Percentiles rank a stretch among this genome's conserved stretches.
phyloP scores from a whole-genome alignment of 1,140 invertebrate genomes.

The Psix sp. region DNA sequence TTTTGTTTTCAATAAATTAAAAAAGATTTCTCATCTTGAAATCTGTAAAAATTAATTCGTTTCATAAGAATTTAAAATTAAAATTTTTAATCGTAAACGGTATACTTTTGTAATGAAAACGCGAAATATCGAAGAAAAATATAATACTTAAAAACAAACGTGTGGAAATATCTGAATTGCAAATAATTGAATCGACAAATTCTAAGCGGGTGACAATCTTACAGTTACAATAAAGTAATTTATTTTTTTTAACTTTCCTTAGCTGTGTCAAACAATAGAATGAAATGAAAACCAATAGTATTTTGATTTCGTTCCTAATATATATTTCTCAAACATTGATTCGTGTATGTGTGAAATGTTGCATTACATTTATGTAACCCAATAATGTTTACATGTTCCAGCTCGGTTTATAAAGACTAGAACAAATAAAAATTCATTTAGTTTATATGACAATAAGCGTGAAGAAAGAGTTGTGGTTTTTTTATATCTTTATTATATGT shows the following conservation, averaged over 20 bases:
- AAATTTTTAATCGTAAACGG: no score
- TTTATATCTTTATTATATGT: slow-evolving; percentile 9
- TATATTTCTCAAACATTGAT: no score
- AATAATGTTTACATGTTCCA: no score
- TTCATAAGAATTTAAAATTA: no score
- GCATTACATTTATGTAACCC: slow-evolving; percentile 19
- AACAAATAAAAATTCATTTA: slow-evolving; percentile 8
- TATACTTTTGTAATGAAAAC: no score
- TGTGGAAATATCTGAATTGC: slow-evolving; percentile 5
- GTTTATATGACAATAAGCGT: slow-evolving; percentile 34
- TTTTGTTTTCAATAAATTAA: no score
- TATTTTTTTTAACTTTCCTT: slow-evolving; percentile 6
- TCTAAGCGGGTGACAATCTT: slow-evolving; percentile 48
- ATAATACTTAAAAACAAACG: no score
- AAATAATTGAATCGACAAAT: slow-evolving; percentile 31
- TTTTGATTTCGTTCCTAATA: no score
- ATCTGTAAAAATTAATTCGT: no score
- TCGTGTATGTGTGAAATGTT: slow-evolving; percentile 8
- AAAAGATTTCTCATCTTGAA: no score
- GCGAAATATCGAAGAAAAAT: no score
- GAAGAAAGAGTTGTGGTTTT: slow-evolving; percentile 18
- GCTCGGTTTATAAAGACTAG: no score
- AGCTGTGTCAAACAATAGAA: neutral
- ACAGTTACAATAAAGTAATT: slow-evolving; percentile 12
- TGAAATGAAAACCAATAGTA: neutral